phyloP scores from a whole-genome alignment of 1,140 invertebrate genomes.

The Musca vetustissima region DNA sequence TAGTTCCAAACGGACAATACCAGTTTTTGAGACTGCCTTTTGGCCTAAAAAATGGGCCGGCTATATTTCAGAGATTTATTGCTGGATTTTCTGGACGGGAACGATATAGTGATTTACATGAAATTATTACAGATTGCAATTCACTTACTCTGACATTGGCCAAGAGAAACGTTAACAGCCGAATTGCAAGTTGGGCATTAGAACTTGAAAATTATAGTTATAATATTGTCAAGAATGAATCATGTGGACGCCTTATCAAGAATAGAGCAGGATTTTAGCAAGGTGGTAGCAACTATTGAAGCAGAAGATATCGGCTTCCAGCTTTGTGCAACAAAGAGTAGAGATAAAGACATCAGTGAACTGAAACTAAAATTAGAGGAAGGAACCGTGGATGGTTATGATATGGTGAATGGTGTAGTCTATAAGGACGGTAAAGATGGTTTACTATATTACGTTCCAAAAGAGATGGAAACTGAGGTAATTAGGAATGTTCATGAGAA shows the following conservation, averaged over 20 bases:
- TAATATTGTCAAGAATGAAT: conserved; percentile 13
- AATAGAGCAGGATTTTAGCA: neutral
- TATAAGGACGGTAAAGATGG: neutral
- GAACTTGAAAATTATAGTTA: conserved; percentile 8
- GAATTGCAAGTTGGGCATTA: conserved; percentile 34
- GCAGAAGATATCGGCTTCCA: neutral
- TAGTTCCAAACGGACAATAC: neutral
- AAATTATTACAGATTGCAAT: conserved; percentile 53
- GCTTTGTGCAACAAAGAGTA: neutral
- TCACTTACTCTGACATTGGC: conserved; percentile 50
- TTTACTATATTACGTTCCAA: neutral
- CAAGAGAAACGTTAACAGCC: conserved; percentile 48
- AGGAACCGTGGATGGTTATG: neutral
- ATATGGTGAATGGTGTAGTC: neutral
- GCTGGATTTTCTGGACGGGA: no score
- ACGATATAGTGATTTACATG: no score
- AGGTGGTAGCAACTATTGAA: neutral
- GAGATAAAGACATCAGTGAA: neutral
- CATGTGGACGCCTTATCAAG: neutral
- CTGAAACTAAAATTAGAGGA: neutral
- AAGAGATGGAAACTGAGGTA: neutral
- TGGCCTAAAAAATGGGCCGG: neutral
- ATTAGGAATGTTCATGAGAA: neutral
- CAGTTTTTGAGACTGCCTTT: neutral
- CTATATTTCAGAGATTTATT: neutral